Base-by-base conservation (phyloP, 2,797 vertebrate genomes). In the Clarias fuscus region DNA sequence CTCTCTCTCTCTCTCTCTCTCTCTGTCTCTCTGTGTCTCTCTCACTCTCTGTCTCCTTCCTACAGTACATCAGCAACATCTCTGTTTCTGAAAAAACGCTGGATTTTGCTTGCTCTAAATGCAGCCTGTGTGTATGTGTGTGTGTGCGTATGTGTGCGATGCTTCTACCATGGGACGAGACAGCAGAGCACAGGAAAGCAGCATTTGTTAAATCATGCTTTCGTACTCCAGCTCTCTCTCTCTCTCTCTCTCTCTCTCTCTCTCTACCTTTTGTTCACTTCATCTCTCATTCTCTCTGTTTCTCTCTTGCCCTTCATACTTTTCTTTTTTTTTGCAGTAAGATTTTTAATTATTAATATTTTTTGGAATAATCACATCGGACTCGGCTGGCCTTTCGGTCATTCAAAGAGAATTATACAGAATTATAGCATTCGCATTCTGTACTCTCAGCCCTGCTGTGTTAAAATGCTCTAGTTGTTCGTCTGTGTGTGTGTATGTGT, bases 51-150 rank as follows among this genome's bases (percentile, higher is more conserved):
- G 40, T 88, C 61, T 87, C 83, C 87, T 71, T 85, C 82, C 72
- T 85, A 68, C 48, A 48, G 48, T 48, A 11, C 68, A 33, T 85
- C 73, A 40, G 87, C 33, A 59, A 72, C 67, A 17, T 62, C 40
- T 83, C 70, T 79, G 73, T 86, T 90, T 90, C 84, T 90, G 90
- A 94, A 90, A 93, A 94, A 94, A 94, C 94, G 92, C 92, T 93
- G 89, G 91, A 95, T 95, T 95, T 95, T 94, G 92, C 93, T 94
- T 94, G 94, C 94, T 95, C 94, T 95, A 95, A 94, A 95, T 95
- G 94, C 93, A 93, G 92, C 92, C 88, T 76, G 73, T 76, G 73
- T 58, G 48, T 76, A n/a, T 33, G 22, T 33, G 67, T 68, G 65
- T 33, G 27, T 20, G 17, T 6, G 20, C 5, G 43, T 30, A 93